Evolutionary conservation across 2,113 vertebrate species (phyloP).

Genomic region (Tragelaphus scriptus): DNA sequence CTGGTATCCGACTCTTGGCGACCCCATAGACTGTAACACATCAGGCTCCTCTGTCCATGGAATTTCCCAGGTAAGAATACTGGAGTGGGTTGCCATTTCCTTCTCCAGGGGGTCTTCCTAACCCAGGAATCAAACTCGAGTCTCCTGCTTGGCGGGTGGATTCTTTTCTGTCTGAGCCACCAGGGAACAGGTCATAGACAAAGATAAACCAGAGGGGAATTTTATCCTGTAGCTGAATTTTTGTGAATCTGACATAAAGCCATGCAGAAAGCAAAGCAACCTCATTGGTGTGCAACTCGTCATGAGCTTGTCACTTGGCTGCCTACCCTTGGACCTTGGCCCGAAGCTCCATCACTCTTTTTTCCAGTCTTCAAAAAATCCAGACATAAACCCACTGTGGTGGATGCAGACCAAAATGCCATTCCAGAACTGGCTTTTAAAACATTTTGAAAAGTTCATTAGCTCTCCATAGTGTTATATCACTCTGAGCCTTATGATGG

Average conservation of each 20-base stretch:
- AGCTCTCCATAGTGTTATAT: neutral
- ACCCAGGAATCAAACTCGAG: neutral
- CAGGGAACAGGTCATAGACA: neutral
- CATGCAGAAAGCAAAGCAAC: neutral
- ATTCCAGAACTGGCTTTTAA: conserved; percentile 41
- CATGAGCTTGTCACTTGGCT: neutral
- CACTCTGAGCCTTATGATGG: neutral
- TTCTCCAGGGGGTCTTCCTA: neutral
- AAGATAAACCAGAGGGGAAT: neutral
- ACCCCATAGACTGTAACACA: neutral
- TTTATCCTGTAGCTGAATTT: neutral
- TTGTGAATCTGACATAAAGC: neutral
- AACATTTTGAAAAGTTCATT: conserved; percentile 55
- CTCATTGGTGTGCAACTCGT: neutral
- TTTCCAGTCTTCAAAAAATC: neutral
- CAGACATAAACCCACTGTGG: conserved; percentile 23
- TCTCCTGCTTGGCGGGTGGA: neutral
- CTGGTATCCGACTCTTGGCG: neutral
- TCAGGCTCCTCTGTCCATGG: neutral
- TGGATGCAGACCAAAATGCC: conserved; percentile 32
- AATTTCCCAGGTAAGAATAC: neutral
- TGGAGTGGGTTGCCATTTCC: neutral
- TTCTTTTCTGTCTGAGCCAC: neutral
- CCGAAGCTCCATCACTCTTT: neutral
- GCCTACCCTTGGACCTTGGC: neutral